These are phyloP conservation scores for Hirundo rustica DNA, from an alignment of 2,797 vertebrate genomes.

Conservation along the genomic window DNA sequence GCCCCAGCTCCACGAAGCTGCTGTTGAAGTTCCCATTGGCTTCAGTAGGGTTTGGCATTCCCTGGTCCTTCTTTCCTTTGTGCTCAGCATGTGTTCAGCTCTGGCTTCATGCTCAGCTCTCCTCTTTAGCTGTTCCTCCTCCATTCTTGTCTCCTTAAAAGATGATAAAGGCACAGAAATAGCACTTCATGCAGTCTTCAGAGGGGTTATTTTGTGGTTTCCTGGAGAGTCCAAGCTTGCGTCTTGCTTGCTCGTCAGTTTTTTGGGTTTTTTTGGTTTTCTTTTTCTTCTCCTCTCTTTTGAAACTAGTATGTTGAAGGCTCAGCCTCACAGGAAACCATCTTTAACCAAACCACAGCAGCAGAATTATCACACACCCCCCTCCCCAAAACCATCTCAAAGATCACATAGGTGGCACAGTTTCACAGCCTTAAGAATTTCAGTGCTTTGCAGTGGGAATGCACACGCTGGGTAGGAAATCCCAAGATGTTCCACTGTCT, in stretches of 20 bases:
- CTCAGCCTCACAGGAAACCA: conserved; percentile 46
- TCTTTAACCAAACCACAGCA: conserved; percentile 35
- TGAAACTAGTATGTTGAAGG: neutral
- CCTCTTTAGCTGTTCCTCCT: neutral
- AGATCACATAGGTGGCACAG: conserved; percentile 38
- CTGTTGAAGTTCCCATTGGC: neutral
- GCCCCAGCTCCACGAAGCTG: neutral
- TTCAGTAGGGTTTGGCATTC: neutral
- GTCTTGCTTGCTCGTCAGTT: conserved; percentile 3
- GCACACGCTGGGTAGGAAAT: conserved; percentile 14
- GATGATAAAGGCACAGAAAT: conserved; percentile 1
- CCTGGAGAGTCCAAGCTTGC: conserved; percentile 59
- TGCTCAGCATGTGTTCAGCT: neutral
- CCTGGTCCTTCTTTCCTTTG: rapidly evolving
- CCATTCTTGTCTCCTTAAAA: neutral
- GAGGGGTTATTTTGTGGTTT: conserved; percentile 59
- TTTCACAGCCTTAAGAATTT: conserved; percentile 31
- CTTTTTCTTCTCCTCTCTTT: neutral
- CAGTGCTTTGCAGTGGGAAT: conserved; percentile 30
- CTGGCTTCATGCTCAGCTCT: neutral
- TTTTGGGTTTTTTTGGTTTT: neutral
- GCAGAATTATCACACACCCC: neutral
- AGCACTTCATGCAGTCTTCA: neutral
- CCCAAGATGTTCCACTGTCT: conserved; percentile 9
- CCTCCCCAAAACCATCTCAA: conserved; percentile 2